A percentile compares a stretch with the other conserved stretches of the same genome.
phyloP scores from a whole-genome alignment of 2,113 vertebrate genomes.

The Oxygymnocypris stewartii region DNA sequence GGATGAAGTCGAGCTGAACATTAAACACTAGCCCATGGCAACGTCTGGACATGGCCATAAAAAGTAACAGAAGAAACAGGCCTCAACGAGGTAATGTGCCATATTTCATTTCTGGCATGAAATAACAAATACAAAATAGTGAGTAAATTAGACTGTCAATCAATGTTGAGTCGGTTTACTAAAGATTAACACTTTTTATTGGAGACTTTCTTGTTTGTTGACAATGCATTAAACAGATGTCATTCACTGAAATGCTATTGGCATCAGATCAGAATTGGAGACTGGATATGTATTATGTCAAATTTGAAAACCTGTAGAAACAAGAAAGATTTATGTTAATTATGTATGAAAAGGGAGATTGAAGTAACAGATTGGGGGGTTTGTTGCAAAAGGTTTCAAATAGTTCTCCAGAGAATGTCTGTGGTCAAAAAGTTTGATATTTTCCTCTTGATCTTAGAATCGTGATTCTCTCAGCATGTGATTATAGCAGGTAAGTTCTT shows the following conservation, averaged over 20 bases:
- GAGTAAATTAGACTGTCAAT: slow-evolving; percentile 44
- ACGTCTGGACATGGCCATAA: slow-evolving; percentile 59
- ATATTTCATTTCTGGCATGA: slow-evolving; percentile 57
- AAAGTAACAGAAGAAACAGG: slow-evolving; percentile 63
- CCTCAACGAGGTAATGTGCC: slow-evolving; percentile 47
- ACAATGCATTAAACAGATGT: background rate
- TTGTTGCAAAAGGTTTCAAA: background rate
- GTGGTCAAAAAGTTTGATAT: background rate
- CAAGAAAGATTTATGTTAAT: slow-evolving; percentile 12
- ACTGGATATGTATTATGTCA: background rate
- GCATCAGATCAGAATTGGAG: background rate
- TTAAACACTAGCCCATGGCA: slow-evolving; percentile 58
- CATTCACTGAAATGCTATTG: background rate
- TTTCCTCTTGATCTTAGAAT: background rate
- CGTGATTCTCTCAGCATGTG: no score
- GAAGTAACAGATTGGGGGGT: slow-evolving; percentile 3
- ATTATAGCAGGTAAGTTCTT: slow-evolving; percentile 6
- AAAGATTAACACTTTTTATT: slow-evolving; percentile 27
- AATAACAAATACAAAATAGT: slow-evolving; percentile 56
- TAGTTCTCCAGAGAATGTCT: background rate
- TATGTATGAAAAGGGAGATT: background rate
- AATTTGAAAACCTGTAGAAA: background rate
- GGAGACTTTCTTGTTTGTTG: background rate
- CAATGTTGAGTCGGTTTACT: background rate
- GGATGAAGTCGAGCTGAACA: slow-evolving; percentile 54